Base-by-base conservation (phyloP, 2,797 vertebrate species). In the Peromyscus nudipes region DNA sequence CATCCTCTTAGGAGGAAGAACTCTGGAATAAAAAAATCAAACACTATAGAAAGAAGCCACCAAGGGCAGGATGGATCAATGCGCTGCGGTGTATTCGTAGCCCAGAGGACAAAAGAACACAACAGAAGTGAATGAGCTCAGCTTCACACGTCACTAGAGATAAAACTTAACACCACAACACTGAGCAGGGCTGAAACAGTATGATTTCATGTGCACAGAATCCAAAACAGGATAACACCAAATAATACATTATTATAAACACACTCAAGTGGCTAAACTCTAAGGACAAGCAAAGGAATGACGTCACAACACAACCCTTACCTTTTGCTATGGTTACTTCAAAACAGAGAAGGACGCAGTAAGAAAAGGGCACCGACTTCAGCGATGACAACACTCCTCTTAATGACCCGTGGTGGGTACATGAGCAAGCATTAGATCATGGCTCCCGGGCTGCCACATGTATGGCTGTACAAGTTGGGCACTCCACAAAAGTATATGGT, bases 1-100 rank as follows among this genome's bases (percentile, higher is more conserved):
- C 65, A 84, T 64, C 73, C 77, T 79, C 69, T 83, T 73, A 34
- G 60, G 80, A 94, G 86, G 71, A 94, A 92, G 67, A 94, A 46
- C 46, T 88, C 37, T 29, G 49, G 43, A 87, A 73, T 83, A 79
- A 84, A 82, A 76, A 65, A 95, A 91, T 55, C 64, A 31, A 34
- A 19, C 71, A 11, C 2, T 17, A 4, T 62, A 76, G 81, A 73
- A 91, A n/a, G 52, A 81, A 73, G 80, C 40, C 65, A 65, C 19
- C 16, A 13, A 11, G 0, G 1, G 57, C 1, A 89, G 62, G 43
- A 40, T 27, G 1, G 40, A 62, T 75, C 34, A 2, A 17, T 86
- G n/a, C 2, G 12, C 7, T 19, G 0, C n/a, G 16, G 69, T 17
- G 1, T n/a, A 16, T 69, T 60, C 69, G 12, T 29, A 49, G n/a